phyloP scores from a whole-genome alignment of 2,113 vertebrate species.

The Origma solitaria region DNA sequence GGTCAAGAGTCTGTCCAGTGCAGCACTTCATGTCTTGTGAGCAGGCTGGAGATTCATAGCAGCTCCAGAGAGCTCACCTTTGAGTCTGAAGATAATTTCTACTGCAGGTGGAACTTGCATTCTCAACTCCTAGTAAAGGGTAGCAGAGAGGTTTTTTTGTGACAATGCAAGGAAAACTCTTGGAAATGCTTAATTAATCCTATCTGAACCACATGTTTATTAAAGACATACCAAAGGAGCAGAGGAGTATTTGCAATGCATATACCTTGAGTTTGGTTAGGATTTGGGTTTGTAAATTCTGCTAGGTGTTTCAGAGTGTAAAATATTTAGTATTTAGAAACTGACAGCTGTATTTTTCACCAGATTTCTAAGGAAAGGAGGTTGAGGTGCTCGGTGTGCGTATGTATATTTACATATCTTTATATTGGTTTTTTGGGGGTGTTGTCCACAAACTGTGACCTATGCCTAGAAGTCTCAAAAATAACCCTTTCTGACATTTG shows the following conservation, averaged over 20 bases:
- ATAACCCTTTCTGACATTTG: background rate
- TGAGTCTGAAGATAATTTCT: background rate
- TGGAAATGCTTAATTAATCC: background rate
- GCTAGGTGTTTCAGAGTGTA: background rate
- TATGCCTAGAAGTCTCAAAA: background rate
- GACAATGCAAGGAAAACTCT: background rate
- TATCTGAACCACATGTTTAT: background rate
- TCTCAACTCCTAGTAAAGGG: background rate
- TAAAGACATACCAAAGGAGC: background rate
- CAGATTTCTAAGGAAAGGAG: background rate
- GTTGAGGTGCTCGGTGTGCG: rapidly evolving
- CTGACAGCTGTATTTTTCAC: background rate
- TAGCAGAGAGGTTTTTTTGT: background rate
- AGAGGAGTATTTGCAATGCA: background rate
- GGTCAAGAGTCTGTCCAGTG: background rate
- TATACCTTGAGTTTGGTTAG: background rate
- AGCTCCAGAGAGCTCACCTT: background rate
- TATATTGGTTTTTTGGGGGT: background rate
- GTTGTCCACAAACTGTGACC: background rate
- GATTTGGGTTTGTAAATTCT: background rate
- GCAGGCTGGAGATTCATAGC: background rate
- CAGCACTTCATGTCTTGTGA: background rate
- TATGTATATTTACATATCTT: background rate
- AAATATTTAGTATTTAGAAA: background rate
- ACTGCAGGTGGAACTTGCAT: background rate